Percentiles rank a stretch among this genome's conserved stretches.
These are phyloP conservation scores for Onychorhynchus coronatus DNA, from an alignment of 2,113 vertebrate species.

Conservation along the genomic window DNA sequence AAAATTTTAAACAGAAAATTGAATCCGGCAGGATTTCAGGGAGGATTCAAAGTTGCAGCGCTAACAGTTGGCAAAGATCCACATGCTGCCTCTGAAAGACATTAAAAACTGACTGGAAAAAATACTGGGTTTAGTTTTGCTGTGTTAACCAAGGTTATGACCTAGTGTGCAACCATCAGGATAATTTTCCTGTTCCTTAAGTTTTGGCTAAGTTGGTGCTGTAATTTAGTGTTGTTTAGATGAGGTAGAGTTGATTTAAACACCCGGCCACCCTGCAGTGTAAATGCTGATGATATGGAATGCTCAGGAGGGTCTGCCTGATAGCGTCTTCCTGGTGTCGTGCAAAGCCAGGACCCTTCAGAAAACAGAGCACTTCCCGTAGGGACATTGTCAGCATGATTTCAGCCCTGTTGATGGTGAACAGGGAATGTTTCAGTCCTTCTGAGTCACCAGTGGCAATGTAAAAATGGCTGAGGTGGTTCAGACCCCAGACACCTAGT, in stretches of 20 bases:
- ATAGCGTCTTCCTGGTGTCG: not conserved
- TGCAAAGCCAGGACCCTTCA: not conserved
- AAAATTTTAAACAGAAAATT: constrained; percentile 16
- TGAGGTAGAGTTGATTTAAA: constrained; percentile 2
- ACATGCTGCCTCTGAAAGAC: not conserved
- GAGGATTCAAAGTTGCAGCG: not conserved
- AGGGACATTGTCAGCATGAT: not conserved
- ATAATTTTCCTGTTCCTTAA: not conserved
- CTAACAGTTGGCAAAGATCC: not conserved
- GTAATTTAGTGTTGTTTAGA: constrained; percentile 1
- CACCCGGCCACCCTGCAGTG: not conserved
- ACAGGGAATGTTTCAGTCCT: not conserved
- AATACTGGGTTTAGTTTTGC: not conserved
- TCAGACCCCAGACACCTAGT: not conserved
- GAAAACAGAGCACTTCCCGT: not conserved
- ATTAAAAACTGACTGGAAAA: not conserved
- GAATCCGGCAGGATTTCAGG: not conserved
- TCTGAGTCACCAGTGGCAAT: not conserved
- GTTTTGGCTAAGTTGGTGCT: not conserved
- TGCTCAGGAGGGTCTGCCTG: not conserved
- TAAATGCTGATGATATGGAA: not conserved
- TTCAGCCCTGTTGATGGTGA: not conserved
- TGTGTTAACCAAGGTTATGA: not conserved
- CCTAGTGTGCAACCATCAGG: not conserved
- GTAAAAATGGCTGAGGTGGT: not conserved